Conservation (phyloP, 2,113 vertebrate genomes). For the Lepidothrix coronata region DNA sequence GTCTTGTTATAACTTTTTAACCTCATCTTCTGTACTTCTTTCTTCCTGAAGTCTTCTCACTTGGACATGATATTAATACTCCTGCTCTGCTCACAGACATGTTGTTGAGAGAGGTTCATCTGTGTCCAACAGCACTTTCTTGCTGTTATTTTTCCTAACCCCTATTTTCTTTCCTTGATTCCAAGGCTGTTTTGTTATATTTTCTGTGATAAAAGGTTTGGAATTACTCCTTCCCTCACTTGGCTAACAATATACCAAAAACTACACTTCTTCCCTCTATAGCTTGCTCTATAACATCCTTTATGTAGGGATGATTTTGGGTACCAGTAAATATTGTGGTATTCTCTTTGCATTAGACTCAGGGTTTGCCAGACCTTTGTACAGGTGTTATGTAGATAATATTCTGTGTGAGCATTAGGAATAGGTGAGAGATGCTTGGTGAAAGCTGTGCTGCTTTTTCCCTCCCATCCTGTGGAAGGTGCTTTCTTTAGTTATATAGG, state of each 20-base stretch:
- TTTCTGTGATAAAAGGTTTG: slow-evolving; percentile 43
- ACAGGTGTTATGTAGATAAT: not conserved
- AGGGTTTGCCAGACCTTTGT: not conserved
- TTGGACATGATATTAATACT: not conserved
- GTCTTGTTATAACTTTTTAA: not conserved
- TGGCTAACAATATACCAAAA: not conserved
- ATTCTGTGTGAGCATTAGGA: not conserved
- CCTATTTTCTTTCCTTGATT: slow-evolving; percentile 26
- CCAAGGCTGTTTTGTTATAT: not conserved
- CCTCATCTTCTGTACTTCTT: not conserved
- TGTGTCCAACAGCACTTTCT: slow-evolving; percentile 1
- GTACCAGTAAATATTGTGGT: not conserved
- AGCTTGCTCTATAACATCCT: not conserved
- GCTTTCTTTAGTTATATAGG: not conserved
- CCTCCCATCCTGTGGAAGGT: not conserved
- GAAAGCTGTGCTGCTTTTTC: not conserved
- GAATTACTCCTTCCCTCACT: not conserved
- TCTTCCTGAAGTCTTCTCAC: not conserved
- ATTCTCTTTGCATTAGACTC: not conserved
- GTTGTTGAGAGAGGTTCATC: not conserved
- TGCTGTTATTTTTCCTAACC: slow-evolving; percentile 17
- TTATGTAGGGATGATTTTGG: not conserved
- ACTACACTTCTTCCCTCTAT: not conserved
- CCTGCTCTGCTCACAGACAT: not conserved
- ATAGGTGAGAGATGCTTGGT: not conserved